Evolutionary conservation across 2,888 invertebrate species (phyloP), one percentile per base, ranked within the genome.

Genomic region (Melangyna quadrimaculata): DNA sequence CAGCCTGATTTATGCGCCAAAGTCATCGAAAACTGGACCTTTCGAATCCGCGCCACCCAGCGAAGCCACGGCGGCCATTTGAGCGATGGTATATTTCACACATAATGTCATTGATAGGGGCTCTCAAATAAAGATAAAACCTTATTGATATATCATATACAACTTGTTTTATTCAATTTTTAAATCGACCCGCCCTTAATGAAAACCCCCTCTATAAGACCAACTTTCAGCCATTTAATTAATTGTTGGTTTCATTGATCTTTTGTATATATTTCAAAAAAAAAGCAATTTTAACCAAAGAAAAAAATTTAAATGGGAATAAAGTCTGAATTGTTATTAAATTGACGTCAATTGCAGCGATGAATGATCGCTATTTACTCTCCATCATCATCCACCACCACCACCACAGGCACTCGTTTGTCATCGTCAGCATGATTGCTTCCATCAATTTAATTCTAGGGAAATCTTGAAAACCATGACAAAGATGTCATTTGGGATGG

Each of bases 271-370:
- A n/a, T 9, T 27, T 51, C 8, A 6, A 14, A 12, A 19, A 7
- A 57, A 19, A 19, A 57, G 6, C 6, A 35, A 35, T 29, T n/a
- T n/a, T 12, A 48, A 24, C 12, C 0, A 48, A 19, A 4, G 19
- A 10, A 59, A 22, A 35, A 6, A 59, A 45, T 51, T 43, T 65
- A 17, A 29, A 10, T 32, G 7, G 10, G 48, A 48, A 45, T 35
- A 65, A 65, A 29, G 45, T 45, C 59, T 57, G 63, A 74, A 61
- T 83, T 83, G 74, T 78, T 65, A 74, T 70, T 83, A 74, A 83
- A 83, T 83, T 83, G 83, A 83, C 78, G 55, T 78, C 83, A 83
- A 83, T 83, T 83, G 70, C 83, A 78, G 63, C 53, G 10, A 51
- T 70, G 74, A 78, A 65, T 57, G 78, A 57, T 48, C 45, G 40